Evolutionary conservation across 2,113 vertebrate genomes (phyloP), one percentile per base, ranked within the genome.

Genomic region (Labeo catla): DNA sequence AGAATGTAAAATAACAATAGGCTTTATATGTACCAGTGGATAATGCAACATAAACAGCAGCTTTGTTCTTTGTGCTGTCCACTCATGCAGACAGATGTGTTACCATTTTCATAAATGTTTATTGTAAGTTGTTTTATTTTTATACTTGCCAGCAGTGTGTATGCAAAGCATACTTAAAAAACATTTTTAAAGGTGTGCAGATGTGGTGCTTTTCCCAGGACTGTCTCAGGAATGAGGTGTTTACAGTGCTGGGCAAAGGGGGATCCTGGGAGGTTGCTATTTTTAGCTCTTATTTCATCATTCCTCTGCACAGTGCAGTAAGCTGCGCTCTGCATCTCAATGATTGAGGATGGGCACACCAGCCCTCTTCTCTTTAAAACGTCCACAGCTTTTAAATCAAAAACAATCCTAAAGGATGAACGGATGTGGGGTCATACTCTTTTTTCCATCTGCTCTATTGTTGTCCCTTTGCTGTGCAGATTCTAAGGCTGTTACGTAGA

Each of bases 241-340:
- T 94, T 94, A 93, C 91, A 93, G 87, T 92, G 91, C 86, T 63
- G 86, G 89, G 90, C 86, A 92, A 94, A 93, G 93, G 93, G 94
- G 94, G 93, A 95, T 95, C 94, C 94, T 95, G 93, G 91, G 94
- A 94, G 93, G 92, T 57, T 59, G 91, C 93, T 95, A 95, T 95
- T 95, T 95, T 93, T 95, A 95, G 94, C 91, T 77, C 87, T 87
- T 91, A 91, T 94, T 94, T 95, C 94, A 95, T 95, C 94, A 95
- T 94, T 94, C 91, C 92, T 92, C 91, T 88, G 84, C 47, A 66
- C 91, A 87, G 89, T 88, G 92, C 63, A 84, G 89, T 52, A 83
- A 86, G 88, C 88, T 90, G 91, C 86, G 76, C 91, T 77, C 91
- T 94, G 94, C 91, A 94, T 95, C 85, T 88, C 94, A 93, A 94